phyloP scores from a whole-genome alignment of 1,140 invertebrate genomes.

The Acromyrmex echinatior region DNA sequence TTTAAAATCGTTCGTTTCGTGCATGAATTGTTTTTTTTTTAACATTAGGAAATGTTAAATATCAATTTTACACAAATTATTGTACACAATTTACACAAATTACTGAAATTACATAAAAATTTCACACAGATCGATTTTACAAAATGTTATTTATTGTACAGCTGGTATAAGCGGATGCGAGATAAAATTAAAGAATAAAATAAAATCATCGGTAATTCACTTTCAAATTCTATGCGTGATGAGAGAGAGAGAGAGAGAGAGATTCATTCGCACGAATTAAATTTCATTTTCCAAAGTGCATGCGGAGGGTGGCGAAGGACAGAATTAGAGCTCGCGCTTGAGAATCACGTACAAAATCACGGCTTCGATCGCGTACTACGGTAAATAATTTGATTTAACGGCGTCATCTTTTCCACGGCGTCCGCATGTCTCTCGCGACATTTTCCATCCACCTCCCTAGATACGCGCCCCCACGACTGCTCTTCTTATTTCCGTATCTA shows the following conservation, averaged over 20 bases:
- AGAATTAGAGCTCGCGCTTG: conserved; percentile 36
- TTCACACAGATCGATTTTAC: too few relatives aligned
- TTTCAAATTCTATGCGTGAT: not conserved
- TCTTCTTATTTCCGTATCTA: conserved; percentile 49
- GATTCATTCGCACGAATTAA: not conserved
- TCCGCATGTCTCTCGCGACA: not conserved
- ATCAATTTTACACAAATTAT: too few relatives aligned
- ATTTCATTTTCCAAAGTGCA: conserved; percentile 2
- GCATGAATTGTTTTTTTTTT: too few relatives aligned
- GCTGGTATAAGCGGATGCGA: too few relatives aligned
- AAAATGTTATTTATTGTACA: too few relatives aligned
- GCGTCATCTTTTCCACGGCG: conserved; percentile 14
- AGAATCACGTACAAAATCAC: conserved; percentile 61
- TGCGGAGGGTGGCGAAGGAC: too few relatives aligned
- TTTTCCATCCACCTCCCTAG: not conserved
- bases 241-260: too few relatives aligned
- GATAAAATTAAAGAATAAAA: not conserved
- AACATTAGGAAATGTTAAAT: too few relatives aligned
- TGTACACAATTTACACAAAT: too few relatives aligned
- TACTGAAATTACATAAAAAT: too few relatives aligned
- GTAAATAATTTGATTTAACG: conserved; percentile 68
- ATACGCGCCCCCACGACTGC: not conserved
- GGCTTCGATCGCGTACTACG: conserved; percentile 13
- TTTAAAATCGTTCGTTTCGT: too few relatives aligned
- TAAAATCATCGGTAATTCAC: not conserved